phyloP scores from a whole-genome alignment of 1,140 invertebrate genomes.

The Oncopeltus fasciatus region DNA sequence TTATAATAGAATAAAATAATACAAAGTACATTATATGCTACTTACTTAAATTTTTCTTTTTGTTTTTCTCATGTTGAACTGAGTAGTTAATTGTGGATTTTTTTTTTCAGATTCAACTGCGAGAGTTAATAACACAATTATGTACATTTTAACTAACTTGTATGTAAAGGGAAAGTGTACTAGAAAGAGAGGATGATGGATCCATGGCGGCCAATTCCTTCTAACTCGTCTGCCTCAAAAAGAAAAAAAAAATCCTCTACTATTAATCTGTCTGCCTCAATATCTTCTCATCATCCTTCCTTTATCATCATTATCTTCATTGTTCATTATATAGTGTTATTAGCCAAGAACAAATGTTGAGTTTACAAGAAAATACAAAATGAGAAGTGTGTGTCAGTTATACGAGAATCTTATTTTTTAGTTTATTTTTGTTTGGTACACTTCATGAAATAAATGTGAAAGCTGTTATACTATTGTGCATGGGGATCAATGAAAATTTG shows the following conservation, averaged over 20 bases:
- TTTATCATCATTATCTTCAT: background rate
- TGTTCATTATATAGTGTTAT: background rate
- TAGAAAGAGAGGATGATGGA: background rate
- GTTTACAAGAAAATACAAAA: slow-evolving; percentile 4
- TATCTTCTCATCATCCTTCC: background rate
- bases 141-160: too few species aligned
- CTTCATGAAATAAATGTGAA: background rate
- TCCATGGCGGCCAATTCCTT: background rate
- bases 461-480: background rate
- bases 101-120: too few species aligned
- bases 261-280: background rate
- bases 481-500: slow-evolving; percentile 4
- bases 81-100: too few species aligned
- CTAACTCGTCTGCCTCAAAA: background rate
- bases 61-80: too few species aligned
- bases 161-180: background rate
- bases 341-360: slow-evolving; percentile 2
- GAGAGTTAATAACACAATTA: too few species aligned
- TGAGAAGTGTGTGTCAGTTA: background rate
- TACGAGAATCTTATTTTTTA: background rate
- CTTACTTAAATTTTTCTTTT: too few species aligned
- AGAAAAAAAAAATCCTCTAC: too few species aligned
- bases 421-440: background rate
- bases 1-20: too few species aligned
- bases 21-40: too few species aligned